phyloP scores from a whole-genome alignment of 2,113 vertebrate species.

The Phylloscopus trochilus region DNA sequence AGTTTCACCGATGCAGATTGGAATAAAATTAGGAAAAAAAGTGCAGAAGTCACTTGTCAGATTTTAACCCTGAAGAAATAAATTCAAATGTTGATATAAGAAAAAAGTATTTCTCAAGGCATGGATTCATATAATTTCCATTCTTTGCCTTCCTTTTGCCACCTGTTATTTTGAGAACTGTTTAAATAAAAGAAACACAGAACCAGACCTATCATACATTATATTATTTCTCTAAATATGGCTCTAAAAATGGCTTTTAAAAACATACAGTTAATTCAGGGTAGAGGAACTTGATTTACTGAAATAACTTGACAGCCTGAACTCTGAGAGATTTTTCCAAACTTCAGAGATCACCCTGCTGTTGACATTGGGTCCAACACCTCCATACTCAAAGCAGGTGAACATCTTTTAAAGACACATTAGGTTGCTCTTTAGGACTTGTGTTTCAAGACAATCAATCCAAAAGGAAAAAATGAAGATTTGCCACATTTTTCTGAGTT shows the following conservation, averaged over 20 bases:
- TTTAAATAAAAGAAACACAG: not conserved
- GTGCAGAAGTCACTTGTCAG: not conserved
- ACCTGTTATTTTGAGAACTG: constrained; percentile 21
- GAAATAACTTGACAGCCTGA: not conserved
- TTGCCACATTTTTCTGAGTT: not conserved
- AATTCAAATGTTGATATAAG: not conserved
- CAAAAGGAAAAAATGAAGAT: not conserved
- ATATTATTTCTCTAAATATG: not conserved
- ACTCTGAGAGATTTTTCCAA: not conserved
- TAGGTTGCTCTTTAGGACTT: not conserved
- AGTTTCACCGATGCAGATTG: not conserved
- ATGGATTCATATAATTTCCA: not conserved
- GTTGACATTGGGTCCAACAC: not conserved
- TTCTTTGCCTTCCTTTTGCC: not conserved
- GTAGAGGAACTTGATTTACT: not conserved
- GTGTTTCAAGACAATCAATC: not conserved
- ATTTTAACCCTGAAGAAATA: constrained; percentile 28
- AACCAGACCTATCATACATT: not conserved
- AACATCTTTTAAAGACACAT: not conserved
- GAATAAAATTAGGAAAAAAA: not conserved
- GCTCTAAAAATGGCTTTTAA: not conserved
- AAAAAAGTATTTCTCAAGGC: not conserved
- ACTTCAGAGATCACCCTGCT: not conserved
- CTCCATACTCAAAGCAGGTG: not conserved
- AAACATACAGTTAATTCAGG: not conserved